phyloP scores from a whole-genome alignment of 2,113 vertebrate genomes.

The Heterotis niloticus region DNA sequence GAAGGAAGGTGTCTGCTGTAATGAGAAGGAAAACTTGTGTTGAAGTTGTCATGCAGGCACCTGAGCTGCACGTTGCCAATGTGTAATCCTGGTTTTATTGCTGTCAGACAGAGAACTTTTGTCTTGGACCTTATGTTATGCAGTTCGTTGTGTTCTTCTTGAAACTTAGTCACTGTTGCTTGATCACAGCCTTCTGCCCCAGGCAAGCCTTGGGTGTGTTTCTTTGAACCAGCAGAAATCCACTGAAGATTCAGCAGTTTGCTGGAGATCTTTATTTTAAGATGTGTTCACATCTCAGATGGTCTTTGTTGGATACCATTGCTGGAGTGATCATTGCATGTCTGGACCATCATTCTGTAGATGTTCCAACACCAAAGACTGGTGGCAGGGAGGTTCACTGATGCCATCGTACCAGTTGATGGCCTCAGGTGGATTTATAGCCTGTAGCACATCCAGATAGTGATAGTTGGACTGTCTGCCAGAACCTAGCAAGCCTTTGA shows the following conservation, averaged over 20 bases:
- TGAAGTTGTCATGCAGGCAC: not conserved
- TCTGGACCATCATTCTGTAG: too few relatives aligned
- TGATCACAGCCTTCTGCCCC: not conserved
- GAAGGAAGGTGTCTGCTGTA: too few relatives aligned
- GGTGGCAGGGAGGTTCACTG: too few relatives aligned
- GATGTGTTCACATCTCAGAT: too few relatives aligned
- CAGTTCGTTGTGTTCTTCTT: not conserved
- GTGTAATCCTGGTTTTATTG: conserved; percentile 25
- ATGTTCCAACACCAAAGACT: too few relatives aligned
- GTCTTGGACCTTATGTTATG: not conserved
- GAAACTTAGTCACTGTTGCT: not conserved
- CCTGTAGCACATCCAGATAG: too few relatives aligned
- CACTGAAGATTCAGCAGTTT: not conserved
- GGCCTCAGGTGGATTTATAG: too few relatives aligned
- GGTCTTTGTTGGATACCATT: too few relatives aligned
- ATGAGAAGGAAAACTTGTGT: not conserved
- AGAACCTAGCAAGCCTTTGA: too few relatives aligned
- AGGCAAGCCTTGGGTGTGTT: not conserved
- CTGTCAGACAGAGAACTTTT: not conserved
- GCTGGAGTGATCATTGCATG: too few relatives aligned
- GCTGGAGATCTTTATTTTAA: conserved; percentile 21
- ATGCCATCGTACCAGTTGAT: too few relatives aligned
- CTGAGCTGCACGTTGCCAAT: not conserved
- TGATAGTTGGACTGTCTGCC: too few relatives aligned
- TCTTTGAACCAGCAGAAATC: not conserved